Evolutionary conservation across 2,888 invertebrate species (phyloP), one percentile per base, ranked within the genome.

Genomic region (Lycia hirtaria): DNA sequence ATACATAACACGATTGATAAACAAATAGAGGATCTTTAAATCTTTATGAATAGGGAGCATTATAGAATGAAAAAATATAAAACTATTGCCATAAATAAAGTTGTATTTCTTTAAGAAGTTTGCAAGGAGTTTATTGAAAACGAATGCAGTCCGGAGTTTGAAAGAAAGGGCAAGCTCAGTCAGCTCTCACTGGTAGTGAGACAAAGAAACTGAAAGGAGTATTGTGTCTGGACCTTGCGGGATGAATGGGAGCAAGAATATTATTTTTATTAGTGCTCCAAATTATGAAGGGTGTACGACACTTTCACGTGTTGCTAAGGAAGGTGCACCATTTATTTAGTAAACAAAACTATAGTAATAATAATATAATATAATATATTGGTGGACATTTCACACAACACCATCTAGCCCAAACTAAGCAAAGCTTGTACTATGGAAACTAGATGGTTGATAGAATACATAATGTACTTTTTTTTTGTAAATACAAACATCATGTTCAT

Each of bases 101-200:
- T 57, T 73, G 75, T 66, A 56, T 55, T 51, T 49, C 50, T 56
- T 58, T 75, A 82, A 80, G 76, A 79, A 78, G 73, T 78, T 78
- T 65, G 77, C 72, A 80, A 82, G 72, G 74, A 87, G 80, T 85
- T 85, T 74, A 89, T 90, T 89, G 85, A 89, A 88, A 88, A 80
- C 80, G 84, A 87, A 86, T 85, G 88, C 87, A 87, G 75, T 73
- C 71, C 70, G 64, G 79, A 75, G 75, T 80, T 76, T 71, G 68
- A 73, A 81, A 78, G 80, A 83, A 85, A 83, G 86, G 85, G 83
- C 80, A 80, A 77, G 79, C 78, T 77, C 69, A 62, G 72, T 70
- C 69, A 72, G 43, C 56, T 73, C 72, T 74, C 72, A 75, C 76
- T 80, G 81, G 79, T 83, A 75, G 76, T 74, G 72, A 75, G 80